Evolutionary conservation across 2,113 vertebrate genomes (phyloP).

Genomic region (Otocyon megalotis): DNA sequence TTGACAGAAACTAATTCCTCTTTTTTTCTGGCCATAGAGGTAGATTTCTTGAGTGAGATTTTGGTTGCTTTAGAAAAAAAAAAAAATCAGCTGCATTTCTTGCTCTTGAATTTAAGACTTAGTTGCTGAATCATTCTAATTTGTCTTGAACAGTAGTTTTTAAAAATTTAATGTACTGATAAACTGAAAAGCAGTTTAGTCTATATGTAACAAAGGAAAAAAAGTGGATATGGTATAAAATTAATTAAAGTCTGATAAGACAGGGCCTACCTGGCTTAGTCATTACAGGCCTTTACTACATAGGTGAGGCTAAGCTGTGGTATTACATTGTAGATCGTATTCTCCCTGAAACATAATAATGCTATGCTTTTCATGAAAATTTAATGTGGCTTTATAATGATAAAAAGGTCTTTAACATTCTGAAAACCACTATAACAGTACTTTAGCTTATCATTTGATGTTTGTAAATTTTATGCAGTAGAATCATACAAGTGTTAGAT

Average conservation of each 20-base stretch:
- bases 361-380: neutral
- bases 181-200: constrained; percentile 45
- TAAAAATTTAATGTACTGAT: neutral
- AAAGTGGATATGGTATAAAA: neutral
- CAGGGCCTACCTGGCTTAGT: constrained; percentile 82
- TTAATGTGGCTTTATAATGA: neutral
- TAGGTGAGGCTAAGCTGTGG: constrained; percentile 51
- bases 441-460: neutral
- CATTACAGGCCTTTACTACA: constrained; percentile 72
- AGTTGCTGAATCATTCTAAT: constrained; percentile 84
- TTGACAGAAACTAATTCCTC: constrained; percentile 52
- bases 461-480: constrained; percentile 56
- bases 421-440: neutral
- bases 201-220: neutral
- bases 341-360: constrained; percentile 6
- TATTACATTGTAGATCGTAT: constrained; percentile 37
- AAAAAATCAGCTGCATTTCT: constrained; percentile 70
- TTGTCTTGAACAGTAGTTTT: constrained; percentile 56
- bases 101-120: constrained; percentile 66
- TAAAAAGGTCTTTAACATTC: constrained; percentile 23
- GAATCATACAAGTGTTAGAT: constrained; percentile 77
- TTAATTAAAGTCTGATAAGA: constrained; percentile 61
- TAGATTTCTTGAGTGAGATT: constrained; percentile 67
- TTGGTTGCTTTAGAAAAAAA: constrained; percentile 58
- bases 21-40: constrained; percentile 53